Evolutionary conservation across 2,797 vertebrate species (phyloP), one percentile per base, ranked within the genome.

Genomic region (Hirundo rustica): DNA sequence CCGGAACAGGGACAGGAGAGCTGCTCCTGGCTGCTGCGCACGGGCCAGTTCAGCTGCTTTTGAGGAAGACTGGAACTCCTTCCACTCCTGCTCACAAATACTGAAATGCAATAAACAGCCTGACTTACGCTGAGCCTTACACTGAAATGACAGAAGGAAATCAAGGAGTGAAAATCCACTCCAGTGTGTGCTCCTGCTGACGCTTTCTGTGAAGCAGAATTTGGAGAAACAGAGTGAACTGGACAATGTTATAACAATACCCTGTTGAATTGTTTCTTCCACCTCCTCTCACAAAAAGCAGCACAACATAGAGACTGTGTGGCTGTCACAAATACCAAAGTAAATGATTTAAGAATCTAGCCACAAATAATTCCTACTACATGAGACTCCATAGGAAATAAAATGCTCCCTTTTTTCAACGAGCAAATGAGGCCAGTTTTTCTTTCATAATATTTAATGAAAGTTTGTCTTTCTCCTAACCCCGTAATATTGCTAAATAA

Each of bases 401-500:
- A 91, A 93, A 89, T 57, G 68, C 89, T 93, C 86, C 61, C 62
- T 73, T 94, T 92, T 97, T 88, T 96, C 88, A 97, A 97, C 97
- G 97, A 97, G 96, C 95, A 97, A 97, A 97, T 95, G 97, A 98
- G 95, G 96, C 96, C 51, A 96, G 95, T 97, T 96, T 97, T 95
- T 95, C 94, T 96, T 95, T 93, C 88, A 86, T 84, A 97, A 97
- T 92, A 97, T 97, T 97, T 97, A 98, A 98, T 97, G 95, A 96
- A 97, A 97, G 96, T 96, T 97, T 92, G 89, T 97, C 85, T 93
- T 95, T 88, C 30, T 57, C 92, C 92, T 89, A 82, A 82, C 61
- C 87, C 88, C 75, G 0, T 84, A 97, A 96, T 97, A 98, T 97
- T 97, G 94, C 96, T 97, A 98, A 98, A 98, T 98, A 97, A 98